These are phyloP conservation scores for Bovichtus diacanthus DNA, from an alignment of 2,797 vertebrate genomes.

Conservation along the genomic window DNA sequence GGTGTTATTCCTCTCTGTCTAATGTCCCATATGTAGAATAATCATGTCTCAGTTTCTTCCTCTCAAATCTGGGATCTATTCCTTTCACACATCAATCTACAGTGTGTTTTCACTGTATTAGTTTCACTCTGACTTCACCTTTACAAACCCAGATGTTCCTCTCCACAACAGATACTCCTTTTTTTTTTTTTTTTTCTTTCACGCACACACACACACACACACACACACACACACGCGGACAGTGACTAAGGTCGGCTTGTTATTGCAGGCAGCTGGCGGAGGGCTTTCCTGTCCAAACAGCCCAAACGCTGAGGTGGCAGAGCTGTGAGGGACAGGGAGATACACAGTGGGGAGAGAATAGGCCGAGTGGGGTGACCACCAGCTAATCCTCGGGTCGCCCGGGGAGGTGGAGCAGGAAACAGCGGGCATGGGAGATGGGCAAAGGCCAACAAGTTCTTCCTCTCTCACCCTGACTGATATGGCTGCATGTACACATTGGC, in stretches of 20 bases:
- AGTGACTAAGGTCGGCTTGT: slow-evolving; percentile 76
- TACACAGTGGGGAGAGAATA: slow-evolving; percentile 58
- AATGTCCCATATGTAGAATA: not conserved
- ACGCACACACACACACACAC: slow-evolving; percentile 15
- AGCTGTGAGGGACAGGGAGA: slow-evolving; percentile 64
- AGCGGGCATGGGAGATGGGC: slow-evolving; percentile 60
- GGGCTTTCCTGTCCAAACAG: slow-evolving; percentile 87
- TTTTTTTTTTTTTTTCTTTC: slow-evolving; percentile 1
- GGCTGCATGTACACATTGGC: slow-evolving; percentile 14
- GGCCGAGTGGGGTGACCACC: slow-evolving; percentile 68
- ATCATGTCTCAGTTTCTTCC: not conserved
- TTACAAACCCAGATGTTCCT: slow-evolving; percentile 31
- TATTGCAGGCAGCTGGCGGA: slow-evolving; percentile 81
- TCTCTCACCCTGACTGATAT: slow-evolving; percentile 32
- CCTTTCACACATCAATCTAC: slow-evolving; percentile 33
- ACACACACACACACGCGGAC: slow-evolving; percentile 50
- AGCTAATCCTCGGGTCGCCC: slow-evolving; percentile 63
- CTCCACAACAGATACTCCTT: slow-evolving; percentile 10
- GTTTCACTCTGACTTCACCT: slow-evolving; percentile 42
- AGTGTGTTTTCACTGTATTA: slow-evolving; percentile 17
- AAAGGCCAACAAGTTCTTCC: slow-evolving; percentile 61
- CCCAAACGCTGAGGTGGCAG: slow-evolving; percentile 86
- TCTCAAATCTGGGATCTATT: slow-evolving; percentile 8
- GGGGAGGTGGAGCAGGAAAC: slow-evolving; percentile 61
- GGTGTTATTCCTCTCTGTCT: not conserved